phyloP scores from a whole-genome alignment of 2,888 invertebrate species.

The Metallyticus violacea region DNA sequence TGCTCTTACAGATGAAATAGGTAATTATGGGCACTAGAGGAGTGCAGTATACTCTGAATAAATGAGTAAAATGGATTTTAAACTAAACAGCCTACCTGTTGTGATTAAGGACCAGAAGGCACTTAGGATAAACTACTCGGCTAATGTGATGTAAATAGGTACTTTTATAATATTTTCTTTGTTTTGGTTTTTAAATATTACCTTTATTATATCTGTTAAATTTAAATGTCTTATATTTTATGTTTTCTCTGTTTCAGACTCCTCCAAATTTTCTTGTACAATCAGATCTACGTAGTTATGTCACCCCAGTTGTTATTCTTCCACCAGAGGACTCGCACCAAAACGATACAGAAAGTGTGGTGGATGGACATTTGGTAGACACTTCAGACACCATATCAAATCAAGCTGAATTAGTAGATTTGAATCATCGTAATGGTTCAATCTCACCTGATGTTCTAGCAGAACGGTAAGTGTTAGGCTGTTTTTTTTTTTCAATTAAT shows the following conservation, averaged over 20 bases:
- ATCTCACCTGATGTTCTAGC: constrained; percentile 51
- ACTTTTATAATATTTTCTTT: too few species aligned
- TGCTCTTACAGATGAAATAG: too few species aligned
- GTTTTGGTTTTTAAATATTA: too few species aligned
- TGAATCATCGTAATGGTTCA: constrained; percentile 45
- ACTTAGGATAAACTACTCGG: too few species aligned
- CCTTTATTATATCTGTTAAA: too few species aligned
- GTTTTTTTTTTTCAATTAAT: not conserved
- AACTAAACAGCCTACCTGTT: too few species aligned
- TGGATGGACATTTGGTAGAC: constrained; percentile 60
- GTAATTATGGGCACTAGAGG: too few species aligned
- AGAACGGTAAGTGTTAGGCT: constrained; percentile 46
- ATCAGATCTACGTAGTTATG: constrained; percentile 89
- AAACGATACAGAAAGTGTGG: constrained; percentile 56
- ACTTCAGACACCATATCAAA: constrained; percentile 57
- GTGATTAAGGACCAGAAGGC: too few species aligned
- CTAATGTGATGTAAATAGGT: too few species aligned
- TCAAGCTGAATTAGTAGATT: constrained; percentile 42
- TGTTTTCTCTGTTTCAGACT: constrained; percentile 49
- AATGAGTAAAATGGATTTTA: too few species aligned
- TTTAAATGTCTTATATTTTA: too few species aligned
- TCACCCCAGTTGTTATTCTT: constrained; percentile 87
- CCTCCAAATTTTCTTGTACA: constrained; percentile 94
- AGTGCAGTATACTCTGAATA: too few species aligned
- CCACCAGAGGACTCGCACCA: constrained; percentile 61